Evolutionary conservation across 2,888 invertebrate genomes (phyloP).

Genomic region (Sphecodes monilicornis): DNA sequence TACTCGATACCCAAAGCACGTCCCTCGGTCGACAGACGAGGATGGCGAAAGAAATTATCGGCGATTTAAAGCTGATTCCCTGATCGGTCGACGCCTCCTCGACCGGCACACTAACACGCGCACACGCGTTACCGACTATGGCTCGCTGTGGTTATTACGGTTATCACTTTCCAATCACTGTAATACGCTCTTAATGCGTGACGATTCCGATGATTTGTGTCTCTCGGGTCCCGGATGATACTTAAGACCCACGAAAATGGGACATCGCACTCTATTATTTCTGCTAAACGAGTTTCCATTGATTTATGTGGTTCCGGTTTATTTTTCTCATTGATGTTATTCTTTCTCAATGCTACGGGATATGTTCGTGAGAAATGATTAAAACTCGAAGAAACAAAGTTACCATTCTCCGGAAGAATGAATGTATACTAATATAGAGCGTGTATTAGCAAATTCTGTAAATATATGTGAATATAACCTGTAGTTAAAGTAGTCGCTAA

Average conservation of each 20-base stretch:
- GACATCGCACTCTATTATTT: not conserved
- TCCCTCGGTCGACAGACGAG: constrained; percentile 37
- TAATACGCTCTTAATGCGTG: constrained; percentile 72
- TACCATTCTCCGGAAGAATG: not conserved
- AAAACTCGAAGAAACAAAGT: not conserved
- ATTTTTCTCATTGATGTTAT: not conserved
- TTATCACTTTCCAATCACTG: constrained; percentile 71
- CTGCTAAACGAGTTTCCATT: not conserved
- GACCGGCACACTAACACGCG: constrained; percentile 29
- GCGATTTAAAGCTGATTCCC: constrained; percentile 72
- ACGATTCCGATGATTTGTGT: constrained; percentile 70
- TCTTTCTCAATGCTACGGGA: not conserved
- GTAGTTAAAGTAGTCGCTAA: too few relatives aligned
- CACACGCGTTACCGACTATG: constrained; percentile 27
- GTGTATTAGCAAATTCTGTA: too few relatives aligned
- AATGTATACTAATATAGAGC: too few relatives aligned
- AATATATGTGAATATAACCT: too few relatives aligned
- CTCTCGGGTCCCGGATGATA: constrained; percentile 15
- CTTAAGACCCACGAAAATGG: not conserved
- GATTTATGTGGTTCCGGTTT: not conserved
- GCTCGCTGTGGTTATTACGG: constrained; percentile 66
- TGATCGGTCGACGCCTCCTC: constrained; percentile 73
- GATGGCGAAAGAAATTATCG: constrained; percentile 69
- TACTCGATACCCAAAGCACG: constrained; percentile 59
- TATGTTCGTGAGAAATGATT: not conserved